Evolutionary conservation across 2,113 vertebrate genomes (phyloP).

Genomic region (Ceyx melanurus): DNA sequence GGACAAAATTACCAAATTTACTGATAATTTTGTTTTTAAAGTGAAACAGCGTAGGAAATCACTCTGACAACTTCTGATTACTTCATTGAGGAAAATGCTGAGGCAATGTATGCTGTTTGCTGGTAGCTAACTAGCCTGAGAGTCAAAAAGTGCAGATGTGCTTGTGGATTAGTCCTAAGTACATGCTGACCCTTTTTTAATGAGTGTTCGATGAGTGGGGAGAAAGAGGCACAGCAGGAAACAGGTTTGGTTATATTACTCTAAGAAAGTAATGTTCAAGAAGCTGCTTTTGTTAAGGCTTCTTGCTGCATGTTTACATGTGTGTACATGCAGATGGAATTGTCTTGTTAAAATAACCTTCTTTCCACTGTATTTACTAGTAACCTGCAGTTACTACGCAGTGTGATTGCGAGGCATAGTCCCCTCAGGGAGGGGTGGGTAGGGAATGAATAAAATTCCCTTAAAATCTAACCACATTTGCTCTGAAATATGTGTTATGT

Average conservation of each 20-base stretch:
- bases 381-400: background rate
- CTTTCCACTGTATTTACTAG: background rate
- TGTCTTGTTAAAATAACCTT: background rate
- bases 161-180: background rate
- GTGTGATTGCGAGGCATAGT: background rate
- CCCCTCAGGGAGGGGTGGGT: background rate
- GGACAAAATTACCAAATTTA: background rate
- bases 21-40: background rate
- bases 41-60: background rate
- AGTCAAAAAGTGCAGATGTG: background rate
- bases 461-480: background rate
- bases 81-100: background rate
- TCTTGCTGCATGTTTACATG: background rate
- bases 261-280: background rate
- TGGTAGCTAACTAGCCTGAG: background rate
- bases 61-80: background rate
- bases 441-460: background rate
- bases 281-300: background rate
- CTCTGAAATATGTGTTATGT: background rate
- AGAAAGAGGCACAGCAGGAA: background rate
- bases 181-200: background rate
- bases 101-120: background rate
- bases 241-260: background rate
- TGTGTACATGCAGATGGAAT: background rate
- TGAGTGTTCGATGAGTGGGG: rapidly evolving